Evolutionary conservation across 2,113 vertebrate genomes (phyloP).

Genomic region (Pachypanchax playfairii): DNA sequence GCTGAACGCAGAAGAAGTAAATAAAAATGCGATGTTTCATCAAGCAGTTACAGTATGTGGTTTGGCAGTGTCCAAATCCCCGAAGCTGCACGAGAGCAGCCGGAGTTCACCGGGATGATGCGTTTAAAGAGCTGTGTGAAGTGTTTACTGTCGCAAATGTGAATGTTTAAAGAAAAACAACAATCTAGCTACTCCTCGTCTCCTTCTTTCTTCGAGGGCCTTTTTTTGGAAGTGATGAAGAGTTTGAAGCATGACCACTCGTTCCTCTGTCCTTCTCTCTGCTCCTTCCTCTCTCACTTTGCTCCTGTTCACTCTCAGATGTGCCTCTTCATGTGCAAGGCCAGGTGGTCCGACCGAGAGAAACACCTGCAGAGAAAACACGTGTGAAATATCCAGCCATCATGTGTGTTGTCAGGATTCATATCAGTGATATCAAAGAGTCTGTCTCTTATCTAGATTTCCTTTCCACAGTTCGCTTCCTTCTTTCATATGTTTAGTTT

Average conservation of each 20-base stretch:
- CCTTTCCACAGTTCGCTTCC: too few species aligned
- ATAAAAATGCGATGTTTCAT: constrained; percentile 42
- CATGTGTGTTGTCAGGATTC: too few species aligned
- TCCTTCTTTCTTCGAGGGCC: constrained; percentile 17
- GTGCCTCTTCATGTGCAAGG: constrained; percentile 98
- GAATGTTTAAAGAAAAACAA: constrained; percentile 73
- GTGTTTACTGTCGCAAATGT: constrained; percentile 54
- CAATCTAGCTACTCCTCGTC: constrained; percentile 71
- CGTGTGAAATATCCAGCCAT: background rate
- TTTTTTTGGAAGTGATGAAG: constrained; percentile 38
- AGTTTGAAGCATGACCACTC: constrained; percentile 50
- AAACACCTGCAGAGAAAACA: constrained; percentile 86
- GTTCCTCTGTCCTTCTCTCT: constrained; percentile 39
- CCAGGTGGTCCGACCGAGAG: constrained; percentile 96
- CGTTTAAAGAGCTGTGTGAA: constrained; percentile 55
- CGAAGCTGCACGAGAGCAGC: constrained; percentile 44
- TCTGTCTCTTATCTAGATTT: too few species aligned
- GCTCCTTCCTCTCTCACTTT: constrained; percentile 14
- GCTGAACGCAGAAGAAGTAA: constrained; percentile 58
- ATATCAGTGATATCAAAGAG: too few species aligned
- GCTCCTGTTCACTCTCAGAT: constrained; percentile 78
- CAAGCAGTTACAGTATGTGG: constrained; percentile 52
- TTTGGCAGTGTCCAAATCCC: constrained; percentile 81
- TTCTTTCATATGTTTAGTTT: too few species aligned
- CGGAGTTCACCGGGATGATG: constrained; percentile 70